Percentiles rank a stretch among this genome's conserved stretches.
Conservation (phyloP, 2,113 vertebrate species). For the Oostethus manadensis region DNA sequence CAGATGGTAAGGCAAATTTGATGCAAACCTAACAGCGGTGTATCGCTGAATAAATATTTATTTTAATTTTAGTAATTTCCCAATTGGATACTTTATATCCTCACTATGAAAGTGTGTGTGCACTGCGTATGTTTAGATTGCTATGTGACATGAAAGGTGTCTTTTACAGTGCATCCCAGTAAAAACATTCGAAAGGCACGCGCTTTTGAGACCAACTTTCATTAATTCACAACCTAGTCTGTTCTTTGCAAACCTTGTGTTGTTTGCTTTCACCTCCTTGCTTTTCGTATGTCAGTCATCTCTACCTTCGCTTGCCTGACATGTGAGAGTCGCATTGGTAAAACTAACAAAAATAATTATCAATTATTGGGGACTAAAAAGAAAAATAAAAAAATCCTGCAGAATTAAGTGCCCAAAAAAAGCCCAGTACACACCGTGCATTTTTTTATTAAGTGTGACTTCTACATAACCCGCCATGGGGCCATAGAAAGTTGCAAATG, state of each 20-base stretch:
- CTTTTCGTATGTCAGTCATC: not conserved
- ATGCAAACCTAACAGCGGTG: slow-evolving; percentile 34
- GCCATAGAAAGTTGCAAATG: no score
- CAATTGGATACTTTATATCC: slow-evolving; percentile 52
- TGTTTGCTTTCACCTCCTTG: not conserved
- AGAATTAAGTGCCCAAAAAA: no score
- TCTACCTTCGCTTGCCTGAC: not conserved
- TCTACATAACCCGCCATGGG: no score
- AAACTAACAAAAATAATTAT: not conserved
- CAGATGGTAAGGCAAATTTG: slow-evolving; percentile 8
- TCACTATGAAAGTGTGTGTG: slow-evolving; percentile 26
- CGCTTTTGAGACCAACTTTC: slow-evolving; percentile 29
- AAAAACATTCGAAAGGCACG: slow-evolving; percentile 53
- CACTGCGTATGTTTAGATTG: slow-evolving; percentile 45
- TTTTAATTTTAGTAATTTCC: slow-evolving; percentile 40
- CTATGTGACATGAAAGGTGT: slow-evolving; percentile 47
- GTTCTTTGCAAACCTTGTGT: slow-evolving; percentile 30
- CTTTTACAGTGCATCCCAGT: slow-evolving; percentile 53
- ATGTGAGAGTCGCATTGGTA: not conserved
- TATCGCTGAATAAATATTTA: slow-evolving; percentile 52
- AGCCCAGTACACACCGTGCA: no score
- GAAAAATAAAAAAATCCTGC: not conserved
- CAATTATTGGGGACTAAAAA: not conserved
- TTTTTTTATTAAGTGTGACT: no score
- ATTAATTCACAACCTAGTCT: slow-evolving; percentile 43